Base-by-base conservation (phyloP, 2,797 vertebrate species). In the Pelochelys cantorii region DNA sequence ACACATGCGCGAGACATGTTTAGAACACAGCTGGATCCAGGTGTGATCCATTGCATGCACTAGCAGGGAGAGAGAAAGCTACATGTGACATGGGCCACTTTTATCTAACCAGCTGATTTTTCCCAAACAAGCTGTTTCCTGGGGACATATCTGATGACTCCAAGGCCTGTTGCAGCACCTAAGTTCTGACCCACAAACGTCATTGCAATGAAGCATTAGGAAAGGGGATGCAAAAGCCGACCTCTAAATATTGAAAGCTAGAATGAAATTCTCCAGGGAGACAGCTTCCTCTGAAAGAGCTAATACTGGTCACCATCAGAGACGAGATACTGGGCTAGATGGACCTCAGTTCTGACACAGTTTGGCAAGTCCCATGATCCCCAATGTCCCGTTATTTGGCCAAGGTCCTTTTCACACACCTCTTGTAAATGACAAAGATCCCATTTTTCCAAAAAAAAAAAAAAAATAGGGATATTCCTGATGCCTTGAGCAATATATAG, bases 401-500 rank as follows among this genome's bases (percentile, higher is more conserved):
- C 48, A 42, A 79, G 1, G 80, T 88, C 68, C 75, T 11, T 29
- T 81, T 81, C 29, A 74, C 82, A 90, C 77, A 91, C 75, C 56
- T 82, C 88, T 92, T 87, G 84, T 93, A 91, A 88, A 65, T 91
- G 95, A 82, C 79, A 68, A 83, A 95, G 88, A 86, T 91, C 93
- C 90, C 59, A 2, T 92, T 79, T 74, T 68, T 68, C 5, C 86
- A 95, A 92, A 95, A 31, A 83, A 95, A 86, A 87, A 71, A 83
- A 91, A 81, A 10, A 4, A 25, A 22, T 23, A 27, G 84, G 92
- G 91, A 91, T 90, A 95, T 90, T 27, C 94, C 85, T 93, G 93
- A 95, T 92, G 92, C 82, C 60, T 93, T 96, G 93, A 94, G 95
- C 93, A 93, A 87, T 88, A 17, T 95, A 90, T 82, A 82, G 79